Conservation (phyloP, 2,888 invertebrate species). For the Aethes cnicana region DNA sequence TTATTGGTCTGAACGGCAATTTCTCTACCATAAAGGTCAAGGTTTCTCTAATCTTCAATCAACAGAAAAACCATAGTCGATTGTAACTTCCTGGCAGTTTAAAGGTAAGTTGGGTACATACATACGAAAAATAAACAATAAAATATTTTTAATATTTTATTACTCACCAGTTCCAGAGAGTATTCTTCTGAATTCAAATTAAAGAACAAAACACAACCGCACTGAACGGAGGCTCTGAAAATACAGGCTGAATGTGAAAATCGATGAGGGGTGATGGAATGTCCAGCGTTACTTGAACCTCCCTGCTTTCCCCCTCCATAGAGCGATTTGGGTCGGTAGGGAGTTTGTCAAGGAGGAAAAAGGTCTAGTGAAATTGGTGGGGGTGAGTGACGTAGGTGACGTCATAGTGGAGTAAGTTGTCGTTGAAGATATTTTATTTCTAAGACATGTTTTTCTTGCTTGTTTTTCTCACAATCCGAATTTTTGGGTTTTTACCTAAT, state of each 20-base stretch:
- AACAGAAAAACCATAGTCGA: neutral
- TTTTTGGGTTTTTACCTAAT: too few relatives aligned
- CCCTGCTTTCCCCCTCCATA: constrained; percentile 31
- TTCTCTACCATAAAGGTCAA: constrained; percentile 5
- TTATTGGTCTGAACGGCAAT: neutral
- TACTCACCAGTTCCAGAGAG: constrained; percentile 8
- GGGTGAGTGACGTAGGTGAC: constrained; percentile 39
- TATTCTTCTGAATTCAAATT: constrained; percentile 2
- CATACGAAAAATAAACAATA: too few relatives aligned
- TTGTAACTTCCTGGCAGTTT: too few relatives aligned
- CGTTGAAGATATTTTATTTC: constrained; percentile 21
- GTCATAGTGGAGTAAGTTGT: constrained; percentile 20
- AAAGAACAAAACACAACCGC: constrained; percentile 12
- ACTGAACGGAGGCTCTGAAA: neutral
- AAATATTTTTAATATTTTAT: too few relatives aligned
- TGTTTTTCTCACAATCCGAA: too few relatives aligned
- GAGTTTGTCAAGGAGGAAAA: constrained; percentile 26
- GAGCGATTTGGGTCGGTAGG: constrained; percentile 6
- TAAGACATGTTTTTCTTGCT: neutral
- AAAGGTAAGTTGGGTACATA: too few relatives aligned
- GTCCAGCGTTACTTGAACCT: constrained; percentile 12
- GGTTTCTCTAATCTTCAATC: neutral
- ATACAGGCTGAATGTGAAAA: constrained; percentile 17
- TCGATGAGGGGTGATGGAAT: constrained; percentile 25
- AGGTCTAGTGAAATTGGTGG: constrained; percentile 41